Evolutionary conservation across 1,140 invertebrate species (phyloP), one percentile per base, ranked within the genome.

Genomic region (Callitettix versicolor): DNA sequence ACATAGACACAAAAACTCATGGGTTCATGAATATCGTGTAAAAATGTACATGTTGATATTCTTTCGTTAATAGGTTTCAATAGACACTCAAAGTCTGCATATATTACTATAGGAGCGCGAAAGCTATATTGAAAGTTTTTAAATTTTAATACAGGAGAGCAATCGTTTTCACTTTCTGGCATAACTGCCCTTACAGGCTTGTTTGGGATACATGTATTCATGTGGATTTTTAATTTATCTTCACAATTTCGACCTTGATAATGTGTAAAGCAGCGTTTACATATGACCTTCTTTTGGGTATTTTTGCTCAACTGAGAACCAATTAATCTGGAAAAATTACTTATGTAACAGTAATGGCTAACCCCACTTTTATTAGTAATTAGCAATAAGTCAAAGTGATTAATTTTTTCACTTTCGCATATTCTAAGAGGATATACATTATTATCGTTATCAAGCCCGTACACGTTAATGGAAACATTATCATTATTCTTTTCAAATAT

Each of bases 51-150:
- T 21, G 17, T 46, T 18, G 53, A 20, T 44, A 15, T 5, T 7
- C 30, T 43, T 11, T 15, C 21, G 9, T 51, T 20, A 3, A 36
- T 12, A 20, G 24, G 42, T 46, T 41, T 42, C 18, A 55, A 47
- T n/a, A n/a, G n/a, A 55, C 42, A 46, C 12, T 55, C 53, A 34
- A 55, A 55, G 22, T 55, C 53, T 1, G 42, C 53, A 47, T 55
- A 55, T 0, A 46, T 14, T 46, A 55, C 53, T 3, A 55, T 55
- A 14, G 53, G 53, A 2, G 46, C 21, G 7, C 12, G 30, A 46
- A 17, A 46, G 14, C 26, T 15, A 24, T 33, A 36, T 7, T 43
- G 53, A 46, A 22, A 47, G 33, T 55, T 55, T 34, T 55, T 46
- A 47, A 55, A 55, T 20, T 47, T 34, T 26, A 55, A 20, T 18